Evolutionary conservation across 2,888 invertebrate species (phyloP).

Genomic region (Antheraea yamamai): DNA sequence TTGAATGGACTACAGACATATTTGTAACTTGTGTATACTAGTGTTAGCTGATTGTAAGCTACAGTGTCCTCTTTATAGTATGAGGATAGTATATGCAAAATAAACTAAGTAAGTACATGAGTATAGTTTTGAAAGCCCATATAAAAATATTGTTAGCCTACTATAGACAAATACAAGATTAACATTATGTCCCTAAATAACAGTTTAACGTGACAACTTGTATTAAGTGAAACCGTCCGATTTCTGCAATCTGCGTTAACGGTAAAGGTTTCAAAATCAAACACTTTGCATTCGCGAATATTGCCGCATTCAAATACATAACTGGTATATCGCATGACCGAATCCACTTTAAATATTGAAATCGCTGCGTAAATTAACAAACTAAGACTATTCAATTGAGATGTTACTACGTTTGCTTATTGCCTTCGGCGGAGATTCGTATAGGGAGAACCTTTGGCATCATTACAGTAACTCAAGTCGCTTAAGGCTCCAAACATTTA

Average conservation of each 20-base stretch:
- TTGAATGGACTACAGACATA: background rate
- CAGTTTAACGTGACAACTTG: background rate
- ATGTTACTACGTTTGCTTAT: constrained; percentile 19
- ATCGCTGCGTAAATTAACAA: constrained; percentile 12
- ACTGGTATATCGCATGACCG: background rate
- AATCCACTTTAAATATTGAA: constrained; percentile 4
- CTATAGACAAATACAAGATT: background rate
- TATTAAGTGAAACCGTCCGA: background rate
- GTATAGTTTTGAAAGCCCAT: background rate
- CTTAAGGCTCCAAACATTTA: constrained; percentile 24
- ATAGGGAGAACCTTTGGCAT: constrained; percentile 27
- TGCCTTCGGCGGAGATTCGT: constrained; percentile 17
- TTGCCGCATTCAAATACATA: constrained; percentile 10
- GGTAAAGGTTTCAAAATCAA: constrained; percentile 9
- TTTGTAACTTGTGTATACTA: background rate
- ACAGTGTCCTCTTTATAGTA: too few species aligned
- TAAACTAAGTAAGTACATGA: background rate
- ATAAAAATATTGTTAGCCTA: background rate
- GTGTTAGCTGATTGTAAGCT: background rate
- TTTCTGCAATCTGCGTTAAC: background rate
- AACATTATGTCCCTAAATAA: background rate
- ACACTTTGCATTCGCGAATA: constrained; percentile 6
- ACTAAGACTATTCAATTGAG: constrained; percentile 14
- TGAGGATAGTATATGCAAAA: background rate
- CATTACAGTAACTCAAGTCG: constrained; percentile 27